Base-by-base conservation (phyloP, 2,888 invertebrate species). In the Agrotis segetum region DNA sequence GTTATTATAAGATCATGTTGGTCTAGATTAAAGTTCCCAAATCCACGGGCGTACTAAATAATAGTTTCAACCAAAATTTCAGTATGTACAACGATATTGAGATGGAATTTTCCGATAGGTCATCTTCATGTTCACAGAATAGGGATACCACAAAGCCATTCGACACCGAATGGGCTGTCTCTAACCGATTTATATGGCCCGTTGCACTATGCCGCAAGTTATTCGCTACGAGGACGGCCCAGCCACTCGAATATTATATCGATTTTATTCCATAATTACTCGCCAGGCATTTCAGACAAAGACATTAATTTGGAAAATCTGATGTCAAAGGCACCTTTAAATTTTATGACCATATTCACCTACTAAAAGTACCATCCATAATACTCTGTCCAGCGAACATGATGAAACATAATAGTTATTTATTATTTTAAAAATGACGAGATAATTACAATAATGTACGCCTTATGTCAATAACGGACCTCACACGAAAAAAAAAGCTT, bases 401-500 rank as follows among this genome's bases (percentile, higher is more conserved):
- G 84, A 86, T 78, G 85, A 83, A 88, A 87, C 74, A 79, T 81
- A 81, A 84, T 74, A 79, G 68, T 77, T 84, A 86, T 82, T 85
- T 82, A 85, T 85, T 82, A 85, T 86, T 87, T 85, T 79, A 71
- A 81, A 85, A 87, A 85, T 82, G 92, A 92, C 87, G 89, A 85
- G 88, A 87, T 92, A 92, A 92, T 93, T 92, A 92, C 88, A 91
- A 88, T 91, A 91, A 90, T 90, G 88, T 89, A 88, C 88, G 82
- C 81, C 86, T 83, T 88, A 84, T 91, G 90, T 92, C 91, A 92
- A 93, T 92, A 93, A 92, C 92, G 91, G 93, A 93, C 93, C 91
- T 89, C 92, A 92, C 92, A 89, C 90, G 90, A 88, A 88, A 94
- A 93, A 94, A 93, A 94, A 91, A 89, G 89, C 90, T 93, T 89